phyloP scores from a whole-genome alignment of 1,140 invertebrate genomes.

The Heliconius himera region DNA sequence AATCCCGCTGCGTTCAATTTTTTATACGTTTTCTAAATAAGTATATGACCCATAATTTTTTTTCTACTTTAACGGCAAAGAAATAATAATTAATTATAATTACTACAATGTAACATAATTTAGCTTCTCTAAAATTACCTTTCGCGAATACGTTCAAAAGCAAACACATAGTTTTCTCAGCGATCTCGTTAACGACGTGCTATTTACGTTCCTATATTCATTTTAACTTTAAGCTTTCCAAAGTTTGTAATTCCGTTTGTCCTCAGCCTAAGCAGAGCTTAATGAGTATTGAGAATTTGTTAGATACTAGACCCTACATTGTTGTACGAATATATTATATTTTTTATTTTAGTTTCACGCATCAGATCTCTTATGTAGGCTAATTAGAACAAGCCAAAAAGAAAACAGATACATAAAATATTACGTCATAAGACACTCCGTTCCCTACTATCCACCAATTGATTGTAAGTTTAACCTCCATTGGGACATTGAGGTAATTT shows the following conservation, averaged over 20 bases:
- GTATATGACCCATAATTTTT: background rate
- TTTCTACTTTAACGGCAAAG: no score
- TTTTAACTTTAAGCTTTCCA: conserved; percentile 33
- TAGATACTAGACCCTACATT: background rate
- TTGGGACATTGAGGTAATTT: no score
- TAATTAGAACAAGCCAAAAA: no score
- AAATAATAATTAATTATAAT: no score
- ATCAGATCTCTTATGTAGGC: background rate
- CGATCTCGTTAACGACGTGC: background rate
- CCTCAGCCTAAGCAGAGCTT: conserved; percentile 58
- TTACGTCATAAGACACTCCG: background rate
- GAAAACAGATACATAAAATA: no score
- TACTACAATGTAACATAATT: background rate
- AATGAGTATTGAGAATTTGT: conserved; percentile 36
- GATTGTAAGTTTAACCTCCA: no score
- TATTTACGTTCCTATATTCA: conserved; percentile 24
- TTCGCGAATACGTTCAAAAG: background rate
- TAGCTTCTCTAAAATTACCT: background rate
- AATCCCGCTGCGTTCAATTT: background rate
- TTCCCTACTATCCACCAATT: no score
- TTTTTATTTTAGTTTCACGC: background rate
- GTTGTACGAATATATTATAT: background rate
- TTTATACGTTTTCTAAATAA: no score
- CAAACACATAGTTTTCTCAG: background rate
- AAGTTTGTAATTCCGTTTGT: conserved; percentile 58